These are phyloP conservation scores for Elmis aenea DNA, from an alignment of 2,888 invertebrate genomes.

Conservation along the genomic window DNA sequence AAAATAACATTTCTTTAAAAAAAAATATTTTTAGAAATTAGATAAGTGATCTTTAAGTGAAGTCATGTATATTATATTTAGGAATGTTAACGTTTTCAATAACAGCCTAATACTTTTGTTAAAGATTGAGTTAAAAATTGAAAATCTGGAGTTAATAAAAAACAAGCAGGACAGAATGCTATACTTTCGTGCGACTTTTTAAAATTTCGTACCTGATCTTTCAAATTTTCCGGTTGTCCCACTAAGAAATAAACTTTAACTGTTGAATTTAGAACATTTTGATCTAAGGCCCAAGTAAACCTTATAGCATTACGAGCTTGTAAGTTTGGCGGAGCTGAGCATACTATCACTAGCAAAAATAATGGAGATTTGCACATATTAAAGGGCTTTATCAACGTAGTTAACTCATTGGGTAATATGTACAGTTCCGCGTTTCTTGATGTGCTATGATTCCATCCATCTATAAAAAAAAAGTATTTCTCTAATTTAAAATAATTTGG, in stretches of 20 bases:
- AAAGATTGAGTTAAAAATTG: too few relatives aligned
- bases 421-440: slow-evolving; percentile 69
- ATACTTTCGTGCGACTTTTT: too few relatives aligned
- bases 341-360: slow-evolving; percentile 68
- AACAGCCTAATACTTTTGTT: too few relatives aligned
- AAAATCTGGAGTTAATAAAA: too few relatives aligned
- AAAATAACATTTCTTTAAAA: too few relatives aligned
- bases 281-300: slow-evolving; percentile 61
- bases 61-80: too few relatives aligned
- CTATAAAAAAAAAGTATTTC: too few relatives aligned
- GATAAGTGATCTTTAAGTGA: too few relatives aligned
- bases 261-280: slow-evolving; percentile 38
- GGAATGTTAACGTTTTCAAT: too few relatives aligned
- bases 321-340: slow-evolving; percentile 66
- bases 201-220: slow-evolving; percentile 51
- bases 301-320: slow-evolving; percentile 63
- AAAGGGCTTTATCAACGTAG: slow-evolving; percentile 59
- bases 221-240: slow-evolving; percentile 55
- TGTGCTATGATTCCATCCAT: slow-evolving; percentile 71
- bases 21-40: too few relatives aligned
- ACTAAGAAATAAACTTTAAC: slow-evolving; percentile 54
- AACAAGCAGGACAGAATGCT: too few relatives aligned
- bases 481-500: too few relatives aligned
- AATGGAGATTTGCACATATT: slow-evolving; percentile 51
- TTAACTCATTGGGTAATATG: slow-evolving; percentile 64